phyloP scores from a whole-genome alignment of 2,797 vertebrate species.

The Petrocephalus sullivani region DNA sequence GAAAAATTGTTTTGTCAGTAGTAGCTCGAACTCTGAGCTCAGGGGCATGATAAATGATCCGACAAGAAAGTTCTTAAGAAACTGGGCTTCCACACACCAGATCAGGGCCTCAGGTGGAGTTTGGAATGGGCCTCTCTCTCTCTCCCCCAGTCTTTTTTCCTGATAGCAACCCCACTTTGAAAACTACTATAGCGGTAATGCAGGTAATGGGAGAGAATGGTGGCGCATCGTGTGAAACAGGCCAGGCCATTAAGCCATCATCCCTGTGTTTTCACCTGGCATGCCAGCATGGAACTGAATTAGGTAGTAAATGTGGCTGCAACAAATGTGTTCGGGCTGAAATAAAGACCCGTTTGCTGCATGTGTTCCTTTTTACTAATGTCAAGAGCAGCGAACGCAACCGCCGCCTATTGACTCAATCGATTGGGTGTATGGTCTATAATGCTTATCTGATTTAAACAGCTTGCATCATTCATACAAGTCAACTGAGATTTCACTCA shows the following conservation, averaged over 20 bases:
- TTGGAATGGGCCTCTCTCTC: not conserved
- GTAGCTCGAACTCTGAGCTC: not conserved
- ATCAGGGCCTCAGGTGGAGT: not conserved
- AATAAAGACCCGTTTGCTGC: not conserved
- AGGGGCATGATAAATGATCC: not conserved
- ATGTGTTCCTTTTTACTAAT: not conserved
- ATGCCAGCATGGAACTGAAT: not conserved
- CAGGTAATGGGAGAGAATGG: not conserved
- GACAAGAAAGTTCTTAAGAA: not conserved
- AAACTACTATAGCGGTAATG: not conserved
- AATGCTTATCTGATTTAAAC: constrained; percentile 3
- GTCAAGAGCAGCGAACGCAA: not conserved
- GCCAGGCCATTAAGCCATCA: not conserved
- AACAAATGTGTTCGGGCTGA: not conserved
- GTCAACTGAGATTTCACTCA: not conserved
- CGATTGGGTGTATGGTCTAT: not conserved
- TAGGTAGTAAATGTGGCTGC: not conserved
- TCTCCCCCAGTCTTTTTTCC: not conserved
- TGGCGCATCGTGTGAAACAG: not conserved
- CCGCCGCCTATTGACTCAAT: not conserved
- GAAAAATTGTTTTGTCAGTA: not conserved
- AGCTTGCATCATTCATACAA: not conserved
- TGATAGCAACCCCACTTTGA: not conserved
- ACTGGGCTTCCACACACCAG: not conserved
- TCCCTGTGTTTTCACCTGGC: not conserved